Conservation (phyloP, 1,140 invertebrate species). For the Theocolax elegans region DNA sequence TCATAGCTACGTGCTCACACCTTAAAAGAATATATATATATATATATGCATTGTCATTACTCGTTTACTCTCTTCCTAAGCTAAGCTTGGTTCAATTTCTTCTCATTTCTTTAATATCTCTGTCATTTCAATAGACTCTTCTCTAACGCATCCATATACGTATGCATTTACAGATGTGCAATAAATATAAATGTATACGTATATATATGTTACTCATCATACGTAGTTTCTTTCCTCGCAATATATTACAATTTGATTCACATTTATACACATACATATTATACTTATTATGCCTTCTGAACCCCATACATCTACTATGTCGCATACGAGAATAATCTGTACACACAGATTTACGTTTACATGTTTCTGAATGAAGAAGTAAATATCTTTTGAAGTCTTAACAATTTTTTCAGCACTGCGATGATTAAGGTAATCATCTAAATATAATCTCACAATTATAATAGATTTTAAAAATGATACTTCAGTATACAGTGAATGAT, state of each 20-base stretch:
- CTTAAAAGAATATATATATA: conserved; percentile 32
- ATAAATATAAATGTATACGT: conserved; percentile 33
- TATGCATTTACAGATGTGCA: conserved; percentile 26
- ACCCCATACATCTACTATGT: conserved; percentile 15
- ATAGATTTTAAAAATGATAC: neutral
- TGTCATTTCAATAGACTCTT: conserved; percentile 12
- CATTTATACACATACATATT: conserved; percentile 52
- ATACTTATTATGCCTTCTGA: conserved; percentile 37
- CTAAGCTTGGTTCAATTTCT: conserved; percentile 33
- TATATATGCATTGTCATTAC: conserved; percentile 37
- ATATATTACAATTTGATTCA: conserved; percentile 56
- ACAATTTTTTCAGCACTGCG: conserved; percentile 33
- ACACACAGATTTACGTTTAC: conserved; percentile 31
- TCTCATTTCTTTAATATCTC: conserved; percentile 8
- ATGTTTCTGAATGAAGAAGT: conserved; percentile 31
- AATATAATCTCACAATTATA: conserved; percentile 32
- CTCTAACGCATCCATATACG: conserved; percentile 23
- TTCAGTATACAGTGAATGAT: neutral
- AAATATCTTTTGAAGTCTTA: conserved; percentile 26
- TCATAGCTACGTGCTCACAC: conserved; percentile 4
- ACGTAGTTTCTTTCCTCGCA: conserved; percentile 36
- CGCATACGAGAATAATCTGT: conserved; percentile 39
- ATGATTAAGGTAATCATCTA: conserved; percentile 31
- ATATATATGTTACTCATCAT: conserved; percentile 18
- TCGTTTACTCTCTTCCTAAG: conserved; percentile 32